Percentiles rank a stretch among this genome's conserved stretches.
Evolutionary conservation across 2,797 vertebrate genomes (phyloP).

Genomic region (Diceros bicornis): DNA sequence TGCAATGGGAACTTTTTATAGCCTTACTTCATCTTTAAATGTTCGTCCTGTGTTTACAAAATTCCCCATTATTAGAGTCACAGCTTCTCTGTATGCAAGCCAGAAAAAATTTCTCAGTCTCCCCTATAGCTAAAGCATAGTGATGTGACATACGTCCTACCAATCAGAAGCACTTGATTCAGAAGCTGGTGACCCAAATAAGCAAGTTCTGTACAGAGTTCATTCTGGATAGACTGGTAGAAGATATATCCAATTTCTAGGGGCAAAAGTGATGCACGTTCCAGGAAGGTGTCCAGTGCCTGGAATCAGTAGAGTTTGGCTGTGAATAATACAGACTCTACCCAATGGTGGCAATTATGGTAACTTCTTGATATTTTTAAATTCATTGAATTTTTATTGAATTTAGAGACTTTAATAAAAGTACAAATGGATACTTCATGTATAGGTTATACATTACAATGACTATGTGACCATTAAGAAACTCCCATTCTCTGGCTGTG

Average conservation of each 20-base stretch:
- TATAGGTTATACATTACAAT: background rate
- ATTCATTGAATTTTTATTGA: constrained; percentile 27
- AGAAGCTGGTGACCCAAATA: background rate
- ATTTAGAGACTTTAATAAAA: background rate
- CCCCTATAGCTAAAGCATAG: too few species aligned
- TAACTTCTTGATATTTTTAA: background rate
- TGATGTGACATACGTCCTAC: background rate
- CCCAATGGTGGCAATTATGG: background rate
- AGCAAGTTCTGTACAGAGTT: background rate
- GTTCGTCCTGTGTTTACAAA: background rate
- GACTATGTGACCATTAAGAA: background rate
- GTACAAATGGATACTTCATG: background rate
- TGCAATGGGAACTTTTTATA: background rate
- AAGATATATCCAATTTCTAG: background rate
- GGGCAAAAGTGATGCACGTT: background rate
- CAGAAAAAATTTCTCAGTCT: background rate
- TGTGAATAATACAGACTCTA: background rate
- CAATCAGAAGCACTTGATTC: background rate
- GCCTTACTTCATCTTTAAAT: background rate
- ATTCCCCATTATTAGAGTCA: background rate
- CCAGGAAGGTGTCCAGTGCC: background rate
- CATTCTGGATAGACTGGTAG: background rate
- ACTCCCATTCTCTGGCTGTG: background rate
- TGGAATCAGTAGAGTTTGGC: background rate
- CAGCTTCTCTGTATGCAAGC: background rate